phyloP scores from a whole-genome alignment of 2,797 vertebrate genomes.

The Diplodus puntazzo region DNA sequence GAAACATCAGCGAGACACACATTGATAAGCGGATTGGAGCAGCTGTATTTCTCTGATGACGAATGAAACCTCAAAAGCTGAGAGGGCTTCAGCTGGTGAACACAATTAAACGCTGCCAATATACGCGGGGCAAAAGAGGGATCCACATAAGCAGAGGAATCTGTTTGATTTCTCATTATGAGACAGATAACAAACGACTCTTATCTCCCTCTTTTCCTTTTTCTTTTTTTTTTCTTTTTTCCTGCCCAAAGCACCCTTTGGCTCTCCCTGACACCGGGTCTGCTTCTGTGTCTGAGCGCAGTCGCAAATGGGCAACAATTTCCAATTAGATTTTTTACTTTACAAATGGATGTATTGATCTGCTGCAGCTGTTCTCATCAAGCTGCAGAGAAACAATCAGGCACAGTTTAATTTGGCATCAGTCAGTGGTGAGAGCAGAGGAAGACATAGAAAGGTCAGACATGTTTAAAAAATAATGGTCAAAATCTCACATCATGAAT shows the following conservation, averaged over 20 bases:
- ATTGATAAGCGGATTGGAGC: slow-evolving; percentile 88
- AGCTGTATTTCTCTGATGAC: slow-evolving; percentile 85
- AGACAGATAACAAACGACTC: slow-evolving; percentile 75
- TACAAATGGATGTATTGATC: slow-evolving; percentile 78
- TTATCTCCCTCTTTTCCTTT: slow-evolving; percentile 62
- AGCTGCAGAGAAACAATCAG: slow-evolving; percentile 68
- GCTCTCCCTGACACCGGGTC: slow-evolving; percentile 35
- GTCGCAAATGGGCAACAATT: slow-evolving; percentile 70
- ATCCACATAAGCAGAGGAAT: slow-evolving; percentile 69
- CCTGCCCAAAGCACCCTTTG: slow-evolving; percentile 51
- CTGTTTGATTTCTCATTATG: slow-evolving; percentile 78
- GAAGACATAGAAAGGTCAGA: slow-evolving; percentile 38
- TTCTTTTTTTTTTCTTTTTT: background rate
- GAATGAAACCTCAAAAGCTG: slow-evolving; percentile 85
- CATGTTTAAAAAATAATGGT: slow-evolving; percentile 11
- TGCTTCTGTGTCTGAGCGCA: slow-evolving; percentile 36
- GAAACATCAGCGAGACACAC: slow-evolving; percentile 88
- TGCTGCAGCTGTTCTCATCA: slow-evolving; percentile 72
- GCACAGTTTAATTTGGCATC: slow-evolving; percentile 65
- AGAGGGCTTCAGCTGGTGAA: slow-evolving; percentile 75
- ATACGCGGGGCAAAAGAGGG: slow-evolving; percentile 58
- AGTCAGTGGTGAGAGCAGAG: slow-evolving; percentile 49
- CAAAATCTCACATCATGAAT: background rate
- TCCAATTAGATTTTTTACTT: slow-evolving; percentile 79
- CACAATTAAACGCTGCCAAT: slow-evolving; percentile 79